phyloP scores from a whole-genome alignment of 1,140 invertebrate genomes.

The Hesperophylax magnus region DNA sequence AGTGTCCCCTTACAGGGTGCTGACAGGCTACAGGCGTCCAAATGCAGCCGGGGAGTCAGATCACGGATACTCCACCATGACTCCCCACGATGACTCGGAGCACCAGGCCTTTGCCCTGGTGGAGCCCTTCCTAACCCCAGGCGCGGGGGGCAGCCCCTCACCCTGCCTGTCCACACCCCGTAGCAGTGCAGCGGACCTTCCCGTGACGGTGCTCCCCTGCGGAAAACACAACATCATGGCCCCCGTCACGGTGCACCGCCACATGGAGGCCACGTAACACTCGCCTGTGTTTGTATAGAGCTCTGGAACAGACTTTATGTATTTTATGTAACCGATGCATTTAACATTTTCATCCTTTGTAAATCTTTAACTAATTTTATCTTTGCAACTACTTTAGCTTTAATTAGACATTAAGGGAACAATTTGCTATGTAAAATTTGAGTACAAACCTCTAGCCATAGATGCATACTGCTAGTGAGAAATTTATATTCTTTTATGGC shows the following conservation, averaged over 20 bases:
- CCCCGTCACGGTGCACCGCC: slow-evolving; percentile 89
- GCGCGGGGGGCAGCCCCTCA: slow-evolving; percentile 71
- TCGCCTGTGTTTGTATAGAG: neutral
- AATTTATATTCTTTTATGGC: too few species aligned
- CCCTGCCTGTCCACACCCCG: slow-evolving; percentile 63
- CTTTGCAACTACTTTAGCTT: slow-evolving; percentile 15
- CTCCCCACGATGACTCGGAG: slow-evolving; percentile 89
- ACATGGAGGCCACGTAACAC: slow-evolving; percentile 78
- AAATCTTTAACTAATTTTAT: neutral
- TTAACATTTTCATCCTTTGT: neutral
- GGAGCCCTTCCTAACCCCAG: slow-evolving; percentile 73
- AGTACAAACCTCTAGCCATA: slow-evolving; percentile 5
- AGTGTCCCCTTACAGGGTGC: slow-evolving; percentile 90
- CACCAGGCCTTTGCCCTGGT: slow-evolving; percentile 81
- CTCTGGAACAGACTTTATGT: neutral
- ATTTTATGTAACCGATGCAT: neutral
- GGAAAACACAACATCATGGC: slow-evolving; percentile 82
- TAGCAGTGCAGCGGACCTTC: slow-evolving; percentile 50
- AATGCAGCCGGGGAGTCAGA: slow-evolving; percentile 89
- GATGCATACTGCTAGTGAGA: neutral
- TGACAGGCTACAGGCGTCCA: slow-evolving; percentile 84
- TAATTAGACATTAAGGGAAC: slow-evolving; percentile 6
- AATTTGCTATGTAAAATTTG: neutral
- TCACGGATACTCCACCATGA: slow-evolving; percentile 96
- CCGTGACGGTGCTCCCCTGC: slow-evolving; percentile 70